These are phyloP conservation scores for Keiferia lycopersicella DNA, from an alignment of 2,888 invertebrate species.

Conservation along the genomic window DNA sequence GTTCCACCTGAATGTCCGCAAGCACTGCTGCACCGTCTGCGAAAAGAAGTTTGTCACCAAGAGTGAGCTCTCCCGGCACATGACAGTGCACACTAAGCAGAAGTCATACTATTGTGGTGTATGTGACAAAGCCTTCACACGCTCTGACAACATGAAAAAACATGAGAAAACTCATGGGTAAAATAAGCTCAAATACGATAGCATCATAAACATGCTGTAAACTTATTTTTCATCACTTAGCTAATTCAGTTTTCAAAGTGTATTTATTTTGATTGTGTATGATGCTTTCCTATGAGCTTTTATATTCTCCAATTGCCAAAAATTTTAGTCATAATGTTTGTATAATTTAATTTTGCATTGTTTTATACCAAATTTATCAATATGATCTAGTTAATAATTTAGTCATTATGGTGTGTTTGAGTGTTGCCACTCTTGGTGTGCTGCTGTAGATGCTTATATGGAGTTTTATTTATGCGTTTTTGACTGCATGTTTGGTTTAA, in stretches of 20 bases:
- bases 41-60: slow-evolving; percentile 80
- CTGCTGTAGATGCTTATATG: slow-evolving; percentile 75
- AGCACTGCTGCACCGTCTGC: slow-evolving; percentile 78
- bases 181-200: slow-evolving; percentile 34
- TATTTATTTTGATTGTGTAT: slow-evolving; percentile 30
- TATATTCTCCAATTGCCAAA: slow-evolving; percentile 80
- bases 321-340: slow-evolving; percentile 71
- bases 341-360: slow-evolving; percentile 61
- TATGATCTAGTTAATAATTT: slow-evolving; percentile 78
- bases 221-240: slow-evolving; percentile 39
- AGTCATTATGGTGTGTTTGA: slow-evolving; percentile 79
- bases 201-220: slow-evolving; percentile 43
- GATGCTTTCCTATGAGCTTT: slow-evolving; percentile 59
- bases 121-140: slow-evolving; percentile 78
- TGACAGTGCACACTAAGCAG: slow-evolving; percentile 79
- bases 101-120: slow-evolving; percentile 79
- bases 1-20: slow-evolving; percentile 77
- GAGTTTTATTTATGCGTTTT: slow-evolving; percentile 62
- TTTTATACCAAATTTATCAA: slow-evolving; percentile 71
- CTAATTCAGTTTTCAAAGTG: slow-evolving; percentile 21
- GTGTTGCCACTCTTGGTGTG: slow-evolving; percentile 68
- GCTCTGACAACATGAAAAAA: slow-evolving; percentile 80
- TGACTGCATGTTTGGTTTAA: slow-evolving; percentile 69
- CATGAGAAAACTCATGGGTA: slow-evolving; percentile 80
- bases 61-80: slow-evolving; percentile 79